Base-by-base conservation (phyloP, 2,113 vertebrate species). In the Pachypanchax playfairii region DNA sequence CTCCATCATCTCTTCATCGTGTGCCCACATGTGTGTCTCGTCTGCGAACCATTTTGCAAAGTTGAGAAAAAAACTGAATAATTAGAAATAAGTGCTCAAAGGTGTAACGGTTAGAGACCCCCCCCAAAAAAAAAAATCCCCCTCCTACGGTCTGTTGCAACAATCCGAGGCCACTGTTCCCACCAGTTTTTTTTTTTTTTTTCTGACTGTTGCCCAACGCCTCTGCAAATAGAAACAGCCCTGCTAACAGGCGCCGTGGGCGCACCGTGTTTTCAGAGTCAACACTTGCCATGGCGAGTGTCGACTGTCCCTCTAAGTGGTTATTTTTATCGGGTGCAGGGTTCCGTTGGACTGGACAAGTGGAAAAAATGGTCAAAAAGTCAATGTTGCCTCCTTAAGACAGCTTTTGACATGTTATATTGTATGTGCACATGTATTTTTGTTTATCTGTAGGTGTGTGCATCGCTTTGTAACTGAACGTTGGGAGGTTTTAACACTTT, bases 11-110 rank as follows among this genome's bases (percentile, higher is more conserved):
- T 59, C 73, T 53, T 60, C 70, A 3, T 62, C 49, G 31, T 13
- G 57, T 65, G 52, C 53, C 74, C 56, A 63, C 82, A 64, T 84
- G 78, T 80, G 80, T 75, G 73, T 71, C 51, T 41, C 42, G 88
- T 71, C 88, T 91, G 89, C 47, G 26, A 87, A 61, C 90, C 73
- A 90, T 90, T n/a, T 92, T 90, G 76, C 65, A 44, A 63, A 21
- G 68, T 72, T 17, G 63, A 76, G 77, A 75, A 73, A 79, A n/a
- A 85, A 83, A 83, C 64, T 76, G 65, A 80, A 75, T 87, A 80
- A 91, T 92, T 91, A 90, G 75, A 76, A 85, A 69, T 89, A 91
- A 92, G 85, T 89, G 87, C 85, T 90, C 77, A 87, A 91, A 90
- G 90, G 87, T 87, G 89, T 80, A 77, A 89, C 78, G 52, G 69